Base-by-base conservation (phyloP, 1,140 invertebrate genomes). In the Philaenus spumarius region DNA sequence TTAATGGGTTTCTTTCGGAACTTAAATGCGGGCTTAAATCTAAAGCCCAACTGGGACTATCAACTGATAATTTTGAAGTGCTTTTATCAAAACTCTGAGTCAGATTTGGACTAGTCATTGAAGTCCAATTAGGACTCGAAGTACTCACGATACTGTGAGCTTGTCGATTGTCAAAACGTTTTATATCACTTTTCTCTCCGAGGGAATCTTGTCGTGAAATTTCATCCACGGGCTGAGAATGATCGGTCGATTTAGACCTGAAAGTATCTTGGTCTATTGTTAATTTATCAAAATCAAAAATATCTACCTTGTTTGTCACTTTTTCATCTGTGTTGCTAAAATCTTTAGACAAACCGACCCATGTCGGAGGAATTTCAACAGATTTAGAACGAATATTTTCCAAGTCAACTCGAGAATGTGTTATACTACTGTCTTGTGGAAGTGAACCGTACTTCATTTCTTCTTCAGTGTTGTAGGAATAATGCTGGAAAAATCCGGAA, bases 1-100 rank as follows among this genome's bases (percentile, higher is more conserved):
- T 53, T n/a, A 39, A 57, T 23, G 62, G 55, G 19, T 47, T 58
- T 23, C 42, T 58, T 30, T 61, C 59, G 2, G 59, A 61, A 12
- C 52, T 47, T 17, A 58, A 23, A 22, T 59, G 34, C n/a, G 60
- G 57, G 15, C 48, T 53, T 34, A 48, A 46, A 17, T 55, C 48
- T 14, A 46, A 42, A 2, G 47, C 50, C 39, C 48, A 59, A 22
- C 50, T 59, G 1, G 50, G 50, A 40, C 58, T 59, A 17, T 59
- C 58, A 20, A 59, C 58, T 14, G 58, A 59, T 7, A 59, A 23
- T 19, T 59, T 59, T 20, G 47, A 53, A 3, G 50, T 53, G 50
- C 50, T 53, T 17, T 53, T 53, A 22, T 53, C 50, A 37, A 53
- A 53, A 39, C 50, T 53, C 15, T 53, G 50, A 12, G 60, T 61